Conservation (phyloP, 2,113 vertebrate species). For the Heloderma charlesbogerti region DNA sequence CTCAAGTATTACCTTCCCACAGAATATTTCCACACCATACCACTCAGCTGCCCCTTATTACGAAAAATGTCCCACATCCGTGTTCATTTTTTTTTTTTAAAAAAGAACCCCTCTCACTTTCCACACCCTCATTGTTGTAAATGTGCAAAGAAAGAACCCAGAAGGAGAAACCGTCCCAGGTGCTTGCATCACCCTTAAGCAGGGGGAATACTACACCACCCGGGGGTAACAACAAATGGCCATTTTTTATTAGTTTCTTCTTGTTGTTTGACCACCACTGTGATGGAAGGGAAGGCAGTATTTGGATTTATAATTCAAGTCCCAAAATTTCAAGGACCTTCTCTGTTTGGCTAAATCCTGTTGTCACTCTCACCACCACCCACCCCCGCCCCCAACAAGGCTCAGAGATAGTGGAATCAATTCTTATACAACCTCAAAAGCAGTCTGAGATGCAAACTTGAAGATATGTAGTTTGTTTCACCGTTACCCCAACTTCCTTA, state of each 20-base stretch:
- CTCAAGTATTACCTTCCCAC: not conserved
- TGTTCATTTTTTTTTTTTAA: not conserved
- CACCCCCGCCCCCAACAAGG: not conserved
- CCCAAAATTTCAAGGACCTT: not conserved
- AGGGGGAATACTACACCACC: not conserved
- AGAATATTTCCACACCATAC: conserved; percentile 23
- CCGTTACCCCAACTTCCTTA: not conserved
- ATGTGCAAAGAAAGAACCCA: not conserved
- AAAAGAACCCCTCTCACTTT: not conserved
- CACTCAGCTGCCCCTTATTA: not conserved
- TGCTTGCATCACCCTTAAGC: not conserved
- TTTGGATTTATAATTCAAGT: not conserved
- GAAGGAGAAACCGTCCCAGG: not conserved
- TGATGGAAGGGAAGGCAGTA: not conserved
- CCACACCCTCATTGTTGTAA: not conserved
- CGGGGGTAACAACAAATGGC: not conserved
- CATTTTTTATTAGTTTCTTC: not conserved
- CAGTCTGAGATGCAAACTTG: not conserved
- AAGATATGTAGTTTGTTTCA: not conserved
- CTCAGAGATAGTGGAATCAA: too few species aligned
- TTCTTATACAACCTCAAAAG: not conserved
- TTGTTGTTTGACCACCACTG: not conserved
- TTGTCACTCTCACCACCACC: not conserved
- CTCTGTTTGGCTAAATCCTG: not conserved
- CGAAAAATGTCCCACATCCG: not conserved